Evolutionary conservation across 92 coral and sea anemone genomes (phyloP).

Genomic region (Chrysogorgia sp.): DNA sequence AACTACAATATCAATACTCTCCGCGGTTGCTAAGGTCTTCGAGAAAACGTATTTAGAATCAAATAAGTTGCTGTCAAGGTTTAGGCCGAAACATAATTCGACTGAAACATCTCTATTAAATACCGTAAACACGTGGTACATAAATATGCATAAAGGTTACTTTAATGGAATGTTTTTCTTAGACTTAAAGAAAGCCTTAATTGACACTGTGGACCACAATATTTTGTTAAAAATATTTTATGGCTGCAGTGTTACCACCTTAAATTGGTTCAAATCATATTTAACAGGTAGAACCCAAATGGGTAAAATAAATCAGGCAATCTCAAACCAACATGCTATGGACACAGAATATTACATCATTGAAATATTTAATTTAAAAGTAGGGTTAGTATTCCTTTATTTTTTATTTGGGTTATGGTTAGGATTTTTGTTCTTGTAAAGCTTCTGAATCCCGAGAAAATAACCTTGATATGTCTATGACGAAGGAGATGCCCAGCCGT

Average conservation of each 20-base stretch:
- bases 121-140: slow-evolving; percentile 3
- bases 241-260: neutral
- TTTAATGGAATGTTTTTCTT: slow-evolving; percentile 1
- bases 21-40: slow-evolving; percentile 38
- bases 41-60: slow-evolving; percentile 28
- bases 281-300: neutral
- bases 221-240: neutral
- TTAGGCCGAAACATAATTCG: slow-evolving; percentile 10
- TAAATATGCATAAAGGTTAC: slow-evolving; percentile 20
- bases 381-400: too few relatives aligned
- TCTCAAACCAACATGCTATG: neutral
- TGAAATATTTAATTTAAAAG: too few relatives aligned
- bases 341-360: too few relatives aligned
- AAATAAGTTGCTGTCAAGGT: slow-evolving; percentile 12
- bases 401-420: too few relatives aligned
- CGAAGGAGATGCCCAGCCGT: too few relatives aligned
- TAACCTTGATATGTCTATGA: too few relatives aligned
- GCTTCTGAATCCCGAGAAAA: too few relatives aligned
- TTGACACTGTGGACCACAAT: slow-evolving; percentile 15
- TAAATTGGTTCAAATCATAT: slow-evolving; percentile 11
- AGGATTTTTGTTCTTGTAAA: too few relatives aligned
- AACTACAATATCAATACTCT: slow-evolving; percentile 35
- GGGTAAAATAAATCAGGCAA: slow-evolving; percentile 17
- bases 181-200: slow-evolving; percentile 13
- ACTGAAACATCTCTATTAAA: slow-evolving; percentile 6